phyloP scores from a whole-genome alignment of 1,140 invertebrate genomes.

The Cydia fagiglandana region DNA sequence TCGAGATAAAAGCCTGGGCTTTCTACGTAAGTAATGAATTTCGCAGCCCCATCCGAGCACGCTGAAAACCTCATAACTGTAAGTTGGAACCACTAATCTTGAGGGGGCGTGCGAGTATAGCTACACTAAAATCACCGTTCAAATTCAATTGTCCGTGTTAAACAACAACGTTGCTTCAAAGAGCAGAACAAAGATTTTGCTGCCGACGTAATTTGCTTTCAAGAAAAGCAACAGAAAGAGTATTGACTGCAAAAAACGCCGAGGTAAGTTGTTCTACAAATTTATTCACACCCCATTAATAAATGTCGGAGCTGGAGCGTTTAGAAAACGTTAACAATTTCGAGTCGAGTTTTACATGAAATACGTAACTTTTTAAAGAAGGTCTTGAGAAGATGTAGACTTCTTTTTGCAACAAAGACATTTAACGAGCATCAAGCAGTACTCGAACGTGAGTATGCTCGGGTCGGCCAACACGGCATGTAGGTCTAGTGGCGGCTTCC shows the following conservation, averaged over 20 bases:
- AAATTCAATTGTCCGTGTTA: constrained; percentile 30
- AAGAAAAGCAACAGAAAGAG: constrained; percentile 42
- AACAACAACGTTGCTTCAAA: constrained; percentile 1
- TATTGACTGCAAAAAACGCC: constrained; percentile 44
- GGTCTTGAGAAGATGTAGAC: background rate
- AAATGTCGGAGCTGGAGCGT: constrained; percentile 46
- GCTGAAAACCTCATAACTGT: constrained; percentile 61
- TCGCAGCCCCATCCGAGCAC: constrained; percentile 56
- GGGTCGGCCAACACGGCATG: constrained; percentile 22
- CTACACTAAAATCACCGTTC: constrained; percentile 28
- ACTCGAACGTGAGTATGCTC: constrained; percentile 22
- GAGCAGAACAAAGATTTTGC: constrained; percentile 24
- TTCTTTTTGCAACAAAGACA: constrained; percentile 23
- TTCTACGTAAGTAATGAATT: constrained; percentile 77
- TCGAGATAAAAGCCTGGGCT: constrained; percentile 71
- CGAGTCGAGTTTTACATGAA: constrained; percentile 1
- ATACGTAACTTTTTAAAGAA: background rate
- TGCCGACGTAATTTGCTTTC: background rate
- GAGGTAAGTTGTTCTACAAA: constrained; percentile 50
- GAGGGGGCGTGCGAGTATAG: background rate
- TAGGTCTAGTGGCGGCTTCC: constrained; percentile 17
- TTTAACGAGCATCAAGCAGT: constrained; percentile 25
- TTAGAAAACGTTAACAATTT: constrained; percentile 28
- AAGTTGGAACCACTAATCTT: constrained; percentile 34
- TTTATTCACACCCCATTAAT: constrained; percentile 67